These are phyloP conservation scores for Dichetophora obliterata DNA, from an alignment of 2,888 invertebrate genomes.

Conservation along the genomic window DNA sequence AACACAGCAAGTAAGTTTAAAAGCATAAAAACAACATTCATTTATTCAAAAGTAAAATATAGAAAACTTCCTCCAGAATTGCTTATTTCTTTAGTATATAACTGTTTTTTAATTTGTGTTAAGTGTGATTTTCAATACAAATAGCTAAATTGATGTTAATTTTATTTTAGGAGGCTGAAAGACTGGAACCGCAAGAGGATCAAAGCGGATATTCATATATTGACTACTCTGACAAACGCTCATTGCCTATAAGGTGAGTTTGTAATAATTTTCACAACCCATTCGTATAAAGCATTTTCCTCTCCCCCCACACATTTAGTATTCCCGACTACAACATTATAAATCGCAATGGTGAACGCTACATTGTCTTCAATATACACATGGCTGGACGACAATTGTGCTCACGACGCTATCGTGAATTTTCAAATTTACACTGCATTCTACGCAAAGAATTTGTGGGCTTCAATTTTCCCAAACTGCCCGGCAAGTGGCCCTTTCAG, in stretches of 20 bases:
- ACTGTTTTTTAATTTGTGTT: too few relatives aligned
- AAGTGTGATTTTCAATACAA: too few relatives aligned
- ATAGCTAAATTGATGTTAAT: background rate
- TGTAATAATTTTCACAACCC: too few relatives aligned
- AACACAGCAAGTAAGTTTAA: constrained; percentile 81
- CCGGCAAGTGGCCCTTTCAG: constrained; percentile 98
- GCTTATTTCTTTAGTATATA: too few relatives aligned
- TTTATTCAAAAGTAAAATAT: background rate
- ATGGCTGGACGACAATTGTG: constrained; percentile 99
- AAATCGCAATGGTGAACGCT: constrained; percentile 89
- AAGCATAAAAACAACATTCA: background rate
- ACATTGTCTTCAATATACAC: constrained; percentile 96
- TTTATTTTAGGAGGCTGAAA: constrained; percentile 79
- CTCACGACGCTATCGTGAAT: constrained; percentile 95
- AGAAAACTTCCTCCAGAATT: too few relatives aligned
- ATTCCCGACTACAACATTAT: constrained; percentile 96
- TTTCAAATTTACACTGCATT: constrained; percentile 87
- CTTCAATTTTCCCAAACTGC: constrained; percentile 96
- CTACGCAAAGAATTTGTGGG: constrained; percentile 94
- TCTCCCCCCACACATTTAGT: constrained; percentile 69
- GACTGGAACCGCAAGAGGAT: constrained; percentile 88
- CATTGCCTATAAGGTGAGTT: constrained; percentile 77
- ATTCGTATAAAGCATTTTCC: background rate
- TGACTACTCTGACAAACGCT: constrained; percentile 95
- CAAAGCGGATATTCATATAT: constrained; percentile 81